phyloP scores from a whole-genome alignment of 2,888 invertebrate genomes.

The Machimus rusticus region DNA sequence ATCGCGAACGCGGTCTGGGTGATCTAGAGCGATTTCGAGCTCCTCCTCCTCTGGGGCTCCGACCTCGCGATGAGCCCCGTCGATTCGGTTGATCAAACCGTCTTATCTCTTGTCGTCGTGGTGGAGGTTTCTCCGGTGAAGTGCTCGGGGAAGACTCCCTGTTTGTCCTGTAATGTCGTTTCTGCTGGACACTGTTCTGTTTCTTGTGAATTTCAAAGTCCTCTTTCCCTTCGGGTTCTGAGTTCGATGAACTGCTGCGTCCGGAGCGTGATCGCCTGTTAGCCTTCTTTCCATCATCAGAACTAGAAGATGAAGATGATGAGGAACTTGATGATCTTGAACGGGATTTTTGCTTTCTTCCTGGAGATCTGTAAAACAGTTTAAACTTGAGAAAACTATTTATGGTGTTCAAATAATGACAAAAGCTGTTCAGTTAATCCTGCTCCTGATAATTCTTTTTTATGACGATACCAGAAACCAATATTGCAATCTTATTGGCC shows the following conservation, averaged over 20 bases:
- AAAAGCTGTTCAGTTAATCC: neutral
- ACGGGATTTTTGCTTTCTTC: slow-evolving; percentile 52
- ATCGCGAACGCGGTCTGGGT: slow-evolving; percentile 55
- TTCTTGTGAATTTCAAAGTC: slow-evolving; percentile 79
- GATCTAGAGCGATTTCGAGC: slow-evolving; percentile 56
- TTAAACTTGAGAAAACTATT: neutral
- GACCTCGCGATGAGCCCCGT: slow-evolving; percentile 50
- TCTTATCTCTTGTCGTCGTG: slow-evolving; percentile 50
- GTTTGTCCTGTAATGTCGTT: slow-evolving; percentile 87
- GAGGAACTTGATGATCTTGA: slow-evolving; percentile 54
- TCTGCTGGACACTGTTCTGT: slow-evolving; percentile 83
- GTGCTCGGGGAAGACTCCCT: slow-evolving; percentile 78
- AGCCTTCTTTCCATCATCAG: slow-evolving; percentile 59
- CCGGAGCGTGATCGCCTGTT: slow-evolving; percentile 61
- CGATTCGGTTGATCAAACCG: slow-evolving; percentile 52
- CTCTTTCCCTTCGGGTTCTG: slow-evolving; percentile 63
- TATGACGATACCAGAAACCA: neutral
- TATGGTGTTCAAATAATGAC: neutral
- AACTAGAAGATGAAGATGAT: slow-evolving; percentile 52
- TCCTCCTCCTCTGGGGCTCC: slow-evolving; percentile 50
- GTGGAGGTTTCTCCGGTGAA: slow-evolving; percentile 56
- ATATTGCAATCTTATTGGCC: neutral
- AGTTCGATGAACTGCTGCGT: slow-evolving; percentile 58
- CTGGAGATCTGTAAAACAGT: slow-evolving; percentile 52
- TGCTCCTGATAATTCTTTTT: neutral